Evolutionary conservation across 2,113 vertebrate species (phyloP), one percentile per base, ranked within the genome.

Genomic region (Stercorarius parasiticus): DNA sequence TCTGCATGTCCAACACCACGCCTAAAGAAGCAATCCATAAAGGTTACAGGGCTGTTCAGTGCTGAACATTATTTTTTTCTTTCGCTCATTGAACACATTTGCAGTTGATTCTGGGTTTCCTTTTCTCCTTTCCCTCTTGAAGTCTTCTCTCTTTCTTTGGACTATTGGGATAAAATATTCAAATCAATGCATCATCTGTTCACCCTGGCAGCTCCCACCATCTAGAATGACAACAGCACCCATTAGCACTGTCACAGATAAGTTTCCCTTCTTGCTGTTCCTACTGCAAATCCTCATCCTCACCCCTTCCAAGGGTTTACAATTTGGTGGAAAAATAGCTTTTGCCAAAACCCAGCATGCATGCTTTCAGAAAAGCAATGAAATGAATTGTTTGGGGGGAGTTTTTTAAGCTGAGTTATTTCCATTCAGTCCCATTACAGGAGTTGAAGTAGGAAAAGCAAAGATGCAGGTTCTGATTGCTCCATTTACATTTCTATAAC

Each of bases 401-500:
- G 0, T 32, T 62, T 70, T 93, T 59, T 13, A 40, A 90, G 58
- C 25, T 52, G 47, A 92, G 85, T 95, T 86, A 86, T 84, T 95
- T 92, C 61, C 49, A 29, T 91, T 95, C 93, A 77, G 56, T 69
- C 43, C 77, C 50, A 74, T 91, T 88, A 91, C 69, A 94, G 71
- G 90, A 93, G 76, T 17, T 95, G 78, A 78, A 93, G 84, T 9
- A 90, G 59, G 80, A 94, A 93, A 96, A 80, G 79, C 64, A 74
- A 93, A 90, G 90, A 93, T 90, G 72, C 56, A 86, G 64, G 86
- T 92, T 95, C 83, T 72, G 83, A 97, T 93, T 94, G 73, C 73
- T 82, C 86, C 86, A 96, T 96, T 97, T 97, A 76, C 70, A 95
- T 96, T 96, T 96, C 95, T 91, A 58, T 93, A 90, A 93, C 86